These are phyloP conservation scores for Caenorhabditis sulstoni DNA, from an alignment of 2,888 invertebrate species.

Conservation along the genomic window DNA sequence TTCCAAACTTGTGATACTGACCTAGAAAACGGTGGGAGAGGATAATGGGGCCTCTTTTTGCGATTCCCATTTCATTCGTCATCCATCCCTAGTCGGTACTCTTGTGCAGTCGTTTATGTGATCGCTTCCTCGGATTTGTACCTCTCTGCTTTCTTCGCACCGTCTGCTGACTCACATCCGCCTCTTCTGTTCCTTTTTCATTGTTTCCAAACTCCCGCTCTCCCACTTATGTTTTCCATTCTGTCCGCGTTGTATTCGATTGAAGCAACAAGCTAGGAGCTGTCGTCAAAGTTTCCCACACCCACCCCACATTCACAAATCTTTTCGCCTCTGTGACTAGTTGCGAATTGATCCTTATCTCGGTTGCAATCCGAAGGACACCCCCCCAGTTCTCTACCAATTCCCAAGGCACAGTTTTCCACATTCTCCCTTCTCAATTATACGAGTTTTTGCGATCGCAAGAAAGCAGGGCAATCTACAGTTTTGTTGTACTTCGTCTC, in stretches of 20 bases:
- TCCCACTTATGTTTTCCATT: neutral
- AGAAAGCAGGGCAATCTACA: too few species aligned
- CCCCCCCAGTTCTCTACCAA: neutral
- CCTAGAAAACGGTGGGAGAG: conserved; percentile 32
- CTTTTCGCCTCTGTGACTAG: conserved; percentile 10
- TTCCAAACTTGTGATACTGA: conserved; percentile 44
- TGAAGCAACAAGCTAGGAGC: too few species aligned
- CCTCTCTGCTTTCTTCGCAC: neutral
- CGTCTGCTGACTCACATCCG: neutral
- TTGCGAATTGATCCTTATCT: conserved; percentile 45
- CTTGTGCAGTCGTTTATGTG: neutral
- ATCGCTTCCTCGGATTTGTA: conserved; percentile 7
- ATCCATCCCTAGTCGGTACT: neutral
- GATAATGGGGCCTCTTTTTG: conserved; percentile 26
- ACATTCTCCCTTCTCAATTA: conserved; percentile 29
- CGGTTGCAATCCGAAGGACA: conserved; percentile 41
- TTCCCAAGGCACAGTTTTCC: conserved; percentile 35
- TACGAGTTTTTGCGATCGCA: conserved; percentile 3
- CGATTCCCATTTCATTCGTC: neutral
- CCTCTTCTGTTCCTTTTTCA: conserved; percentile 4
- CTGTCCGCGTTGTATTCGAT: too few species aligned
- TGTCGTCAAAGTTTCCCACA: too few species aligned
- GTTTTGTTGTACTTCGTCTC: neutral
- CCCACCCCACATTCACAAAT: too few species aligned
- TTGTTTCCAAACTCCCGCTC: neutral